These are phyloP conservation scores for Homalodisca vitripennis DNA, from an alignment of 1,140 invertebrate species.

Conservation along the genomic window DNA sequence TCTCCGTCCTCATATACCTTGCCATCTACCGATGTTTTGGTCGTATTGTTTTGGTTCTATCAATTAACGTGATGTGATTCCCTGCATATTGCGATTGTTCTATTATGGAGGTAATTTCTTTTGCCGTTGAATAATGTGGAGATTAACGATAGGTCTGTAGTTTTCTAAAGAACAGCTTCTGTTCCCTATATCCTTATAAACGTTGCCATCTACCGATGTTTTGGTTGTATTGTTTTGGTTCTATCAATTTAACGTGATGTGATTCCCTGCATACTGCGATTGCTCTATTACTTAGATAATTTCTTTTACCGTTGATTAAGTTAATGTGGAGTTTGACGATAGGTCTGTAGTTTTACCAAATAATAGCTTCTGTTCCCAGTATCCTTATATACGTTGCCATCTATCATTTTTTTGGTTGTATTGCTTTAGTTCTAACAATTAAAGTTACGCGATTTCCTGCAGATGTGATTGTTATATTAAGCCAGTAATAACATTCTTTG, in stretches of 20 bases:
- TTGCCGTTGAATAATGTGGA: background rate
- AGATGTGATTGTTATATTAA: background rate
- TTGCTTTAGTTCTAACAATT: no score
- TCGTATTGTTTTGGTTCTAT: no score
- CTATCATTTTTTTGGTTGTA: no score
- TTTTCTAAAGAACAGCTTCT: no score
- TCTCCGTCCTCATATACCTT: background rate
- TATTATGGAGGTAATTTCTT: background rate
- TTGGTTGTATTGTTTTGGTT: background rate
- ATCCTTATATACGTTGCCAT: no score
- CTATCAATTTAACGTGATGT: background rate
- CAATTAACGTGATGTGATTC: no score
- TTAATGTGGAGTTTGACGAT: background rate
- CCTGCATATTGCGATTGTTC: background rate
- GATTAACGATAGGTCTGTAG: background rate
- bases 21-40: no score
- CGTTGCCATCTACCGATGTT: no score
- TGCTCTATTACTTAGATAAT: background rate
- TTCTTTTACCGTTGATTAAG: background rate
- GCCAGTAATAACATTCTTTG: background rate
- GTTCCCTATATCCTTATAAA: no score
- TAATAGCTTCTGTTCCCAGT: background rate
- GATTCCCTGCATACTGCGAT: background rate
- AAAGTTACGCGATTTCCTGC: no score
- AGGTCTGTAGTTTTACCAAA: background rate